phyloP scores from a whole-genome alignment of 2,797 vertebrate genomes.

The Tamandua tetradactyla region DNA sequence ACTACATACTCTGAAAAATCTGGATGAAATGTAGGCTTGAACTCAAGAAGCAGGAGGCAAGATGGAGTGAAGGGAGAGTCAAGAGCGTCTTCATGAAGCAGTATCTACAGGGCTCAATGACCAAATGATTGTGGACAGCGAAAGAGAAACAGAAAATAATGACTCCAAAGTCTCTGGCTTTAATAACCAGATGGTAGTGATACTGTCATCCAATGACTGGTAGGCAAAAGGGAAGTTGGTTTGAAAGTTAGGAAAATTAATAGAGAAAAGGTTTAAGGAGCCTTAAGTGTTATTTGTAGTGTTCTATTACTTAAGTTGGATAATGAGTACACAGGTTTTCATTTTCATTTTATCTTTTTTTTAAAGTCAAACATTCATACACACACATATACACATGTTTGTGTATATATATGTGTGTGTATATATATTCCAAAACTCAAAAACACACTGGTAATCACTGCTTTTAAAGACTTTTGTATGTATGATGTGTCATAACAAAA shows the following conservation, averaged over 20 bases:
- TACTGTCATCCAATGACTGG: neutral
- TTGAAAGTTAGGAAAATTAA: constrained; percentile 23
- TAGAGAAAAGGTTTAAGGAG: neutral
- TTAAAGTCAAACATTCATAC: neutral
- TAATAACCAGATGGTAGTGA: constrained; percentile 34
- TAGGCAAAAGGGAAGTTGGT: neutral
- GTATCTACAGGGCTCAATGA: neutral
- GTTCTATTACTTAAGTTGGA: neutral
- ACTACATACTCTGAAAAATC: neutral
- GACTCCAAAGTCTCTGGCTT: neutral
- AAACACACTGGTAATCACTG: neutral
- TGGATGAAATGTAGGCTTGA: neutral
- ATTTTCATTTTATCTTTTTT: neutral
- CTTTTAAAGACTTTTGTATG: neutral
- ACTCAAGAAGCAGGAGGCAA: neutral
- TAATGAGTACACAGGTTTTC: neutral
- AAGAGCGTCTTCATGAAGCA: neutral
- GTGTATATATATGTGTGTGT: too few relatives aligned
- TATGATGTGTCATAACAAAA: neutral
- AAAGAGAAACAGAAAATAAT: neutral
- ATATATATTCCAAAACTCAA: constrained; percentile 38
- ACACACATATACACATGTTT: too few relatives aligned
- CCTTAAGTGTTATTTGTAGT: neutral
- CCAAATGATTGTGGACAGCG: neutral
- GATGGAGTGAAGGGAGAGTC: neutral